Conservation (phyloP, 2,888 invertebrate genomes). For the Tribolium freemani region DNA sequence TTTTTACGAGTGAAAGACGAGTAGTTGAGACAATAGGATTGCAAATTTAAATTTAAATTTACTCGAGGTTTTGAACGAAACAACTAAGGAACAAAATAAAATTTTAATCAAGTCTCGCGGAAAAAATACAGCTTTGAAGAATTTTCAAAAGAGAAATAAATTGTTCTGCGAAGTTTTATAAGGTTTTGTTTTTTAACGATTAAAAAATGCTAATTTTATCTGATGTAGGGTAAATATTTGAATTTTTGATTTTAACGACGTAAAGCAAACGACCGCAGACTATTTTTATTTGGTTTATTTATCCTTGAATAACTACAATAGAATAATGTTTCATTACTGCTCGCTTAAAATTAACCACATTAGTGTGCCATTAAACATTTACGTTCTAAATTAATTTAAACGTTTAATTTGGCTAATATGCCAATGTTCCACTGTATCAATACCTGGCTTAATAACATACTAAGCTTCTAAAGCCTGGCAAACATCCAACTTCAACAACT, state of each 20-base stretch:
- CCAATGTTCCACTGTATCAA: background rate
- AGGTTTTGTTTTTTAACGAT: background rate
- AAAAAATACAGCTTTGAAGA: background rate
- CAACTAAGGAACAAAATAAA: background rate
- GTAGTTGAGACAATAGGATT: background rate
- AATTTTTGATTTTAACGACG: background rate
- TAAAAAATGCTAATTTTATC: background rate
- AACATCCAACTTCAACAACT: slow-evolving; percentile 1
- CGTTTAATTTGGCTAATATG: slow-evolving; percentile 5
- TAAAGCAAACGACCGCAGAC: background rate
- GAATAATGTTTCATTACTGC: background rate
- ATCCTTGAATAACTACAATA: background rate
- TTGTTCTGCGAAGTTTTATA: background rate
- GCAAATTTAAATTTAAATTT: background rate
- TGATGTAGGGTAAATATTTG: background rate
- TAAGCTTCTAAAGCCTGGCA: background rate
- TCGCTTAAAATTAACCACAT: background rate
- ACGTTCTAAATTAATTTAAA: background rate
- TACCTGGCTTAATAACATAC: background rate
- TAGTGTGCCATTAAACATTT: background rate
- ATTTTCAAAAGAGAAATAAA: background rate
- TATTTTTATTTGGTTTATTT: background rate
- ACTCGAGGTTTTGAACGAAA: background rate
- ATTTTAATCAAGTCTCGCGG: slow-evolving; percentile 2
- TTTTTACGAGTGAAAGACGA: background rate